Base-by-base conservation (phyloP, 2,888 invertebrate genomes). In the Drosophila aldrichi region DNA sequence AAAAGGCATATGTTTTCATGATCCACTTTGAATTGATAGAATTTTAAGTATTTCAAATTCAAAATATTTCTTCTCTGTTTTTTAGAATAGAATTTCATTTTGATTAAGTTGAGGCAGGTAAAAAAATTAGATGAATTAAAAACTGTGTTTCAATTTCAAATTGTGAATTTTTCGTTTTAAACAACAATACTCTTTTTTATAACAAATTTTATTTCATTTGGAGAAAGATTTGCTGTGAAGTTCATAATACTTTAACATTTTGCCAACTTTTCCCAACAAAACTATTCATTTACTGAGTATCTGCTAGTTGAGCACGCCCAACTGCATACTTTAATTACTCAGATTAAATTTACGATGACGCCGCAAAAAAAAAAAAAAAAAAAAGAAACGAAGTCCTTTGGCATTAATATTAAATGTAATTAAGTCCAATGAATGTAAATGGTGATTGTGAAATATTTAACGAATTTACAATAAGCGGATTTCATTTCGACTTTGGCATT, bases 371-470 rank as follows among this genome's bases (percentile, higher is more conserved):
- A 25, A 4, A 29, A 6, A 14, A 2, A 9, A 44, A 44, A 32
- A 6, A 44, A 14, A 22, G 8, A 2, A 3, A 32, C 25, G 0
- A 20, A 43, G 16, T 16, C 34, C 22, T 22, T 16, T 10, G 8
- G 29, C 34, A 57, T 59, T 29, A 40, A 51, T 40, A 40, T 51
- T 59, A 16, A 51, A 59, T 51, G 51, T 29, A 59, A 40, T 59
- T 40, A 51, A 59, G 18, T 29, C 49, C 49, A 29, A 25, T 58
- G 36, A 46, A 48, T 48, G 36, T 38, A 40, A 43, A 34, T n/a
- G 12, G 18, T 32, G 22, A 57, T 46, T 58, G 56, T 29, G 3
- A 38, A n/a, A 62, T 46, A 38, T 9, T n/a, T 5, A 61, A 16
- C 22, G 22, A 41, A 48, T 58, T 48, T 18, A 18, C 48, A 49